These are phyloP conservation scores for Pristis pectinata DNA, from an alignment of 2,797 vertebrate genomes.

Conservation along the genomic window DNA sequence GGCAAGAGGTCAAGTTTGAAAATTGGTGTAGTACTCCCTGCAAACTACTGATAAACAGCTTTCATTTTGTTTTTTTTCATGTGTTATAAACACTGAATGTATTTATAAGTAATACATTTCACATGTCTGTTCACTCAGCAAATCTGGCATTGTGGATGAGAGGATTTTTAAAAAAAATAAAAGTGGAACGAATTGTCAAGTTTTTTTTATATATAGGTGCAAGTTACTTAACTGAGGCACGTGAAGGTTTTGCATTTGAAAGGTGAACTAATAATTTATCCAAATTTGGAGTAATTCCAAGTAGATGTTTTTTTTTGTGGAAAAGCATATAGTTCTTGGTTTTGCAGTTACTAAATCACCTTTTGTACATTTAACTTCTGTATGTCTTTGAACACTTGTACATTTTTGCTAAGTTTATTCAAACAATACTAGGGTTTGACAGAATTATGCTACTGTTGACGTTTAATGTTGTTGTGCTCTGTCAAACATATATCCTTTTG, in stretches of 20 bases:
- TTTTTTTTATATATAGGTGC: background rate
- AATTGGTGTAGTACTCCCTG: background rate
- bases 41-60: background rate
- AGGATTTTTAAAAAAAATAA: too few species aligned
- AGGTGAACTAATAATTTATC: background rate
- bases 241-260: background rate
- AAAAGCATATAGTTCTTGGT: background rate
- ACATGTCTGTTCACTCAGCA: background rate
- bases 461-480: background rate
- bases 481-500: background rate
- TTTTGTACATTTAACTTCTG: background rate
- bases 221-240: background rate
- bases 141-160: background rate
- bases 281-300: background rate
- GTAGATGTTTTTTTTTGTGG: background rate
- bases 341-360: background rate
- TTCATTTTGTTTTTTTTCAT: background rate
- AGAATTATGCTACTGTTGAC: background rate
- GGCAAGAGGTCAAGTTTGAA: background rate
- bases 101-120: background rate
- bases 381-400: background rate
- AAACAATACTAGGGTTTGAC: background rate
- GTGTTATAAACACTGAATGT: background rate
- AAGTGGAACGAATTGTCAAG: background rate
- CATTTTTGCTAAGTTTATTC: background rate